Percentiles rank a stretch among this genome's conserved stretches.
These are phyloP conservation scores for Rhineura floridana DNA, from an alignment of 2,113 vertebrate species.

Conservation along the genomic window DNA sequence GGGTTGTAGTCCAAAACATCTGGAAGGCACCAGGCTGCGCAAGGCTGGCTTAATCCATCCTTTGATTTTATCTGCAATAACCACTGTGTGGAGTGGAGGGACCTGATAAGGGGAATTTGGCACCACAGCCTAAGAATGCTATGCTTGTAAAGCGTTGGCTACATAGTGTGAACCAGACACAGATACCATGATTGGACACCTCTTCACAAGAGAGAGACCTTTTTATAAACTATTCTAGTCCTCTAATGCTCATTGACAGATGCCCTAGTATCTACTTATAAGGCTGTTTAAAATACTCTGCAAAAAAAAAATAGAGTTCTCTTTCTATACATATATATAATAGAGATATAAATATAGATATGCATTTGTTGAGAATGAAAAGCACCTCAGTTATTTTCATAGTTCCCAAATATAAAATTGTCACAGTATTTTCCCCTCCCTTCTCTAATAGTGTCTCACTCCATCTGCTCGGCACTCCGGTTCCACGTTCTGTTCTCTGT, in stretches of 20 bases:
- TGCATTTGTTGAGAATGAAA: slow-evolving; percentile 27
- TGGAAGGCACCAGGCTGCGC: no score
- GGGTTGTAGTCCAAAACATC: no score
- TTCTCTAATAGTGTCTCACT: not conserved
- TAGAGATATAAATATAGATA: slow-evolving; percentile 38
- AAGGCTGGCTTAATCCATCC: not conserved
- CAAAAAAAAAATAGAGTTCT: slow-evolving; percentile 26
- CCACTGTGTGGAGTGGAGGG: not conserved
- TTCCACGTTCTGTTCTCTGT: slow-evolving; percentile 9
- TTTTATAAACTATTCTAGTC: not conserved
- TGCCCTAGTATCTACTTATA: slow-evolving; percentile 1
- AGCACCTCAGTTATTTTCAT: slow-evolving; percentile 40
- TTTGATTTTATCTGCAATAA: not conserved
- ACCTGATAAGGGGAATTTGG: not conserved
- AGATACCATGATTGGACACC: not conserved
- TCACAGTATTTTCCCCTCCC: slow-evolving; percentile 30
- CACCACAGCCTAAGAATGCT: not conserved
- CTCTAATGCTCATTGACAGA: not conserved
- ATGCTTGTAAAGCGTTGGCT: not conserved
- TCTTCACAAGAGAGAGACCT: not conserved
- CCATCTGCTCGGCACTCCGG: slow-evolving; percentile 30
- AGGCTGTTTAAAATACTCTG: slow-evolving; percentile 20
- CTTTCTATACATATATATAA: slow-evolving; percentile 14
- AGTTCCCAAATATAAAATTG: slow-evolving; percentile 29
- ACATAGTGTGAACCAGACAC: not conserved